Percentiles rank a stretch among this genome's conserved stretches.
These are phyloP conservation scores for Setophaga coronata DNA, from an alignment of 2,113 vertebrate genomes.

Conservation along the genomic window DNA sequence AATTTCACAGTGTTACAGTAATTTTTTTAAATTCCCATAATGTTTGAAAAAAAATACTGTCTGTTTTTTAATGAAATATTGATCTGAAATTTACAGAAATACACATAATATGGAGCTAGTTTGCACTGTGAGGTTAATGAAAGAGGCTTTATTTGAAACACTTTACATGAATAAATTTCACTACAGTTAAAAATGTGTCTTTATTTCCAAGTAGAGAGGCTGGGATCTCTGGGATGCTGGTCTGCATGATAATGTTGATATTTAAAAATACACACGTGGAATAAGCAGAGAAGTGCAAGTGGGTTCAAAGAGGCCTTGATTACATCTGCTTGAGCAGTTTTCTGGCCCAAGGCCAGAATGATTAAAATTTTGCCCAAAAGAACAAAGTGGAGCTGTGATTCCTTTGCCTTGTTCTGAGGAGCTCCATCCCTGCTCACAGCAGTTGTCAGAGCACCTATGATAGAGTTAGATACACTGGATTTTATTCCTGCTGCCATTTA, in stretches of 20 bases:
- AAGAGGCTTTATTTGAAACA: not conserved
- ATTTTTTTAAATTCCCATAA: not conserved
- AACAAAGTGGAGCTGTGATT: not conserved
- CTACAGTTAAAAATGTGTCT: not conserved
- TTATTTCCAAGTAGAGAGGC: not conserved
- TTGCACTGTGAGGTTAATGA: not conserved
- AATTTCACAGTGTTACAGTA: not conserved
- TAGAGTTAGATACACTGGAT: accelerated
- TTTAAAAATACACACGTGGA: not conserved
- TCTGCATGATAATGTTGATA: not conserved
- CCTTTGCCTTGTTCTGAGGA: not conserved
- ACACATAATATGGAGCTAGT: not conserved
- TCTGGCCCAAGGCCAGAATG: not conserved
- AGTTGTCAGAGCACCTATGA: not conserved
- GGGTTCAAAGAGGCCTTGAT: not conserved
- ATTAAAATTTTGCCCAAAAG: slow-evolving; percentile 1
- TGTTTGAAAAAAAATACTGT: not conserved
- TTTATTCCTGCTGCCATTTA: not conserved
- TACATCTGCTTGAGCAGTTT: not conserved
- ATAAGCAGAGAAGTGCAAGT: not conserved
- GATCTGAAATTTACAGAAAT: not conserved
- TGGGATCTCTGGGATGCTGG: not conserved
- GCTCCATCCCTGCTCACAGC: not conserved
- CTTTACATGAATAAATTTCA: not conserved
- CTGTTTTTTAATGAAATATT: not conserved